Evolutionary conservation across 2,888 invertebrate species (phyloP).

Genomic region (Pandemis corylana): DNA sequence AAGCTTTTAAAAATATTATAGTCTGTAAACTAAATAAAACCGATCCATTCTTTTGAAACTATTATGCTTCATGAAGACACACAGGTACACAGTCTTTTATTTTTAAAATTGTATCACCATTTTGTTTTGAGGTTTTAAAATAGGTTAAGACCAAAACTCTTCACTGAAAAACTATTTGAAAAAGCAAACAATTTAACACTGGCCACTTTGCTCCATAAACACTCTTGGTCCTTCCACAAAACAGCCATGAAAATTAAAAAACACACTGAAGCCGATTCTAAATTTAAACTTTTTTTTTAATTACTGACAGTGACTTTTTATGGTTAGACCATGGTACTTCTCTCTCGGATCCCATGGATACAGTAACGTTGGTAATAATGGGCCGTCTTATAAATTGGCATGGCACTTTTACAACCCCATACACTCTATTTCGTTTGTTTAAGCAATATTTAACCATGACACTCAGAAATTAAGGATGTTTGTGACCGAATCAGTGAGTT

Average conservation of each 20-base stretch:
- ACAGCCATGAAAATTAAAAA: neutral
- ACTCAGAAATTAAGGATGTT: neutral
- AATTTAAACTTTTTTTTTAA: no score
- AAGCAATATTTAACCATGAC: neutral
- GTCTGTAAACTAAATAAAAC: no score
- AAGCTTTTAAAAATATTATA: no score
- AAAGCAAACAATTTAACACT: neutral
- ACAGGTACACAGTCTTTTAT: no score
- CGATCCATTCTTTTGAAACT: no score
- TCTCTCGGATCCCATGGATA: constrained; percentile 19
- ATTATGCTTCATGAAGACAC: no score
- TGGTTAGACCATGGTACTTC: neutral
- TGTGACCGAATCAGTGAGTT: neutral
- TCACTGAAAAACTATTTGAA: neutral
- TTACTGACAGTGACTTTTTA: no score
- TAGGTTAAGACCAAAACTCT: no score
- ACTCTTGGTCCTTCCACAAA: neutral
- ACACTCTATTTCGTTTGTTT: neutral
- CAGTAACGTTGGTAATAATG: constrained; percentile 26
- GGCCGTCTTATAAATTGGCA: constrained; percentile 25
- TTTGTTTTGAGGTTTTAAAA: no score
- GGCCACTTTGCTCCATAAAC: neutral
- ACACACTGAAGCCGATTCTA: neutral
- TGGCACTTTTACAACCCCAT: neutral
- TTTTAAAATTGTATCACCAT: no score